Base-by-base conservation (phyloP, 2,113 vertebrate genomes). In the Mirza zaza region DNA sequence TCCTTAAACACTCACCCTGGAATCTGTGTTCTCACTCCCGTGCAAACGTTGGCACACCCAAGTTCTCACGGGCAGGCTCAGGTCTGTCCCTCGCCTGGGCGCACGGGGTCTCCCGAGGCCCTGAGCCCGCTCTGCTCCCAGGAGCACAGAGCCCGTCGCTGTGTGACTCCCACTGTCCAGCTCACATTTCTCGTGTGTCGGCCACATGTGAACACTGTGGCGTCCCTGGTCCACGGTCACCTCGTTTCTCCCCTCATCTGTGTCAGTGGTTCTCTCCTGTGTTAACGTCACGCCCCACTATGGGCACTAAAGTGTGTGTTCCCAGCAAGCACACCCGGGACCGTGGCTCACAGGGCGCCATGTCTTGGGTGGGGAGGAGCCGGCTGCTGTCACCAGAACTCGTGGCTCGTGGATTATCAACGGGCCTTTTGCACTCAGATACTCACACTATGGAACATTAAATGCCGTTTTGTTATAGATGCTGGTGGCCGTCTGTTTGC, bases 381-480 rank as follows among this genome's bases (percentile, higher is more conserved):
- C 2, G 9, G 90, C 94, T 45, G 42, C 94, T 0, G 5, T 45
- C 82, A 76, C 76, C 29, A 15, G 95, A 97, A 91, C 95, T 93
- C 95, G 55, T 0, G 11, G 93, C 92, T 45, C 8, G 32, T 71
- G 75, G 17, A 2, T 67, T 27, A 42, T 27, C 12, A 36, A 55
- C 0, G 55, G 94, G 88, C 23, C 77, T 25, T 73, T 73, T 20
- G 18, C 61, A 42, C 89, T 87, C 39, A 27, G 77, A 96, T 75
- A 70, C 86, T 94, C 91, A 93, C 57, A n/a, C 18, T 13, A 14
- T 5, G 45, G 76, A 95, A 76, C 79, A 97, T 98, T 98, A 98
- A 98, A 98, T 81, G 55, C 68, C 29, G 36, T 84, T 76, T 94
- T 95, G 75, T 97, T 25, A 50, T 80, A 92, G 61, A 87, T 76